Evolutionary conservation across 2,888 invertebrate genomes (phyloP).

Genomic region (Mythimna vitellina): DNA sequence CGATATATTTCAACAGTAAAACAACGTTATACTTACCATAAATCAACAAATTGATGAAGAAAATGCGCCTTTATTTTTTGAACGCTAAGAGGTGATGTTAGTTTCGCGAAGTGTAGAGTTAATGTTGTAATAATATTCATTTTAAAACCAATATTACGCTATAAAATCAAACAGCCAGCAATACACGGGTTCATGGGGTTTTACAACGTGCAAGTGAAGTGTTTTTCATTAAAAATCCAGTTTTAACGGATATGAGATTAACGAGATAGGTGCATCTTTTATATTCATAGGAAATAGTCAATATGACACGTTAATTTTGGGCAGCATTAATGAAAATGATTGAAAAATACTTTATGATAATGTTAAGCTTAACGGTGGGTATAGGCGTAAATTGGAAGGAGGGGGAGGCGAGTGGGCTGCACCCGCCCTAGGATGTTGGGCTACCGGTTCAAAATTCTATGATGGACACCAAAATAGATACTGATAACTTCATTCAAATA

Average conservation of each 20-base stretch:
- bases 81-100: rapidly evolving
- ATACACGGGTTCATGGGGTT: conserved; percentile 36
- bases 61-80: conserved; percentile 24
- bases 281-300: conserved; percentile 46
- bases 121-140: conserved; percentile 41
- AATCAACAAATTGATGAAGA: not conserved
- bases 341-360: not conserved
- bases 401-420: too few species aligned
- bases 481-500: too few species aligned
- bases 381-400: too few species aligned
- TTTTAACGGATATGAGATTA: conserved; percentile 59
- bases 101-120: not conserved
- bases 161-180: conserved; percentile 52
- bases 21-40: not conserved
- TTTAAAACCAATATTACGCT: conserved; percentile 59
- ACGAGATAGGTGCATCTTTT: conserved; percentile 45
- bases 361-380: too few species aligned
- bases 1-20: conserved; percentile 38
- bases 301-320: conserved; percentile 32
- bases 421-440: too few species aligned
- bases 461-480: too few species aligned
- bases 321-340: not conserved
- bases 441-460: too few species aligned
- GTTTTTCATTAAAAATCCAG: conserved; percentile 62
- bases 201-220: conserved; percentile 55